Evolutionary conservation across 2,888 invertebrate species (phyloP).

Genomic region (Cetonia aurata): DNA sequence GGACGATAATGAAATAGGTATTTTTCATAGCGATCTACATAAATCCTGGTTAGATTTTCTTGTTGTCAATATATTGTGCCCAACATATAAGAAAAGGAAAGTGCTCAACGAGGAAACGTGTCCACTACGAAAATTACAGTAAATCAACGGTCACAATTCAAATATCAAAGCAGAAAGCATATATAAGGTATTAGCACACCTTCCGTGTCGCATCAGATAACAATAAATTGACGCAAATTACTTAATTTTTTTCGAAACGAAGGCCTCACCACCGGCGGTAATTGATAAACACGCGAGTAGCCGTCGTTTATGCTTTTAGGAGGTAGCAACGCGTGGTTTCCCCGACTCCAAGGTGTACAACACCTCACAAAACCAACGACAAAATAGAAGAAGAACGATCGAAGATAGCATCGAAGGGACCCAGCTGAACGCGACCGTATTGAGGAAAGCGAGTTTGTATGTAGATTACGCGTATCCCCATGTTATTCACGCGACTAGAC

Average conservation of each 20-base stretch:
- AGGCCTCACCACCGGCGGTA: conserved; percentile 1
- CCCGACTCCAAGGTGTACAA: conserved; percentile 16
- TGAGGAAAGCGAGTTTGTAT: conserved; percentile 20
- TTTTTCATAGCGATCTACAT: too few relatives aligned
- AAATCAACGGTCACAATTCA: not conserved
- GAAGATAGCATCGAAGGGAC: conserved; percentile 28
- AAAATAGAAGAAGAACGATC: conserved; percentile 38
- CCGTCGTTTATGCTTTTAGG: conserved; percentile 27
- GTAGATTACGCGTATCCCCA: conserved; percentile 43
- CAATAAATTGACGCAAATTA: conserved; percentile 35
- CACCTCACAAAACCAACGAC: conserved; percentile 34
- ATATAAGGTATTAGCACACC: conserved; percentile 7
- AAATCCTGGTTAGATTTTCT: too few relatives aligned
- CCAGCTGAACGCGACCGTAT: not conserved
- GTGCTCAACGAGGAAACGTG: too few relatives aligned
- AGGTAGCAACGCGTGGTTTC: not conserved
- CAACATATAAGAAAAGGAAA: too few relatives aligned
- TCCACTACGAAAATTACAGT: not conserved
- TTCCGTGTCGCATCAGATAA: conserved; percentile 36
- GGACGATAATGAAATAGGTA: too few relatives aligned
- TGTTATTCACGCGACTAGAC: conserved; percentile 44
- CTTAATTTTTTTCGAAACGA: conserved; percentile 34
- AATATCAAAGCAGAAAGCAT: not conserved
- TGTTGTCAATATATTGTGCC: too few relatives aligned
- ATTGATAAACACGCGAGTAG: conserved; percentile 33